phyloP scores from a whole-genome alignment of 2,888 invertebrate genomes.

The Lasioglossum vierecki region DNA sequence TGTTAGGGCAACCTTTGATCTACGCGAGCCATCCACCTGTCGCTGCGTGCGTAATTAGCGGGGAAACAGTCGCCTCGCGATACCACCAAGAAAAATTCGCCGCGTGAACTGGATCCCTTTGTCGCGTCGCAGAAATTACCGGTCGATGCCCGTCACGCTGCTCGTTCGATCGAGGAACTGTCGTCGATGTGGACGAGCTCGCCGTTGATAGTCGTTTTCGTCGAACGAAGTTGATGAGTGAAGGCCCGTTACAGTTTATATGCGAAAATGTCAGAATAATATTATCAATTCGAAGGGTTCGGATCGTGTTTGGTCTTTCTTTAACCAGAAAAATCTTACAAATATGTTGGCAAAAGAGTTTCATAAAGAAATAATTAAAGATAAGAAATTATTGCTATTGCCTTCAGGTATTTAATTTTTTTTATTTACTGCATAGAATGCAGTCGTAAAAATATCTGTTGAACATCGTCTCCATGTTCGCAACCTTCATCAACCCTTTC shows the following conservation, averaged over 20 bases:
- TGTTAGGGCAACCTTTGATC: constrained; percentile 67
- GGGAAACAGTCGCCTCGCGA: constrained; percentile 33
- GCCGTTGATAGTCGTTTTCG: neutral
- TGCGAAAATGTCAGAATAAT: neutral
- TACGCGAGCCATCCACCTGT: constrained; percentile 56
- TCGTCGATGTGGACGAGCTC: neutral
- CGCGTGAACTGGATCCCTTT: constrained; percentile 29
- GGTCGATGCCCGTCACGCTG: neutral
- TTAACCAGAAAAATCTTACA: neutral
- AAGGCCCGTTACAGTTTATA: neutral
- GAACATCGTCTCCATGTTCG: neutral
- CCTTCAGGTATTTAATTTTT: neutral
- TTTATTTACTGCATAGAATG: neutral
- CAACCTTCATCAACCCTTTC: neutral
- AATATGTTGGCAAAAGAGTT: neutral
- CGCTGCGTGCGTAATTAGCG: constrained; percentile 57
- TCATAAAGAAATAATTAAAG: neutral
- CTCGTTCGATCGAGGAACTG: neutral
- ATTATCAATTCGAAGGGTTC: no score
- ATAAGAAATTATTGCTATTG: neutral
- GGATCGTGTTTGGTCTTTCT: neutral
- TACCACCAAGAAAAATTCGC: constrained; percentile 45
- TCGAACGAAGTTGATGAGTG: neutral
- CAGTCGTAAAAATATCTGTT: neutral
- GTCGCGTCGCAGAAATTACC: constrained; percentile 16